Conservation (phyloP, 2,113 vertebrate genomes). For the Amblyornis subalaris region DNA sequence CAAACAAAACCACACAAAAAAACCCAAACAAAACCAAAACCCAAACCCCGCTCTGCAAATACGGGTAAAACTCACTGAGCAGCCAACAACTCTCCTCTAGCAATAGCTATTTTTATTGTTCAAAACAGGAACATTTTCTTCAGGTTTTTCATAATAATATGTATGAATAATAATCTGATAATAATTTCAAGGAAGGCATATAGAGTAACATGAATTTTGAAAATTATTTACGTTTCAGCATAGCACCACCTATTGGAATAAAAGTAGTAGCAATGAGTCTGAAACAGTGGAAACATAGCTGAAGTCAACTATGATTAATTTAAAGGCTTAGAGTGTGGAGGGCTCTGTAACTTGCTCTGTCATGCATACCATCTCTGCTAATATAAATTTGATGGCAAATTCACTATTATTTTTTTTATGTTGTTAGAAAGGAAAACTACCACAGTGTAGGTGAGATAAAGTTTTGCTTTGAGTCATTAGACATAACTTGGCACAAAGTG, state of each 20-base stretch:
- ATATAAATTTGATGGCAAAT: neutral
- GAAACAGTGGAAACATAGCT: neutral
- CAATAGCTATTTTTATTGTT: neutral
- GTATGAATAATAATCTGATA: neutral
- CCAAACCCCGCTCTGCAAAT: neutral
- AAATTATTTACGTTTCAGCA: neutral
- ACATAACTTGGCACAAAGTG: neutral
- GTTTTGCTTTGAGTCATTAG: neutral
- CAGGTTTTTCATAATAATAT: neutral
- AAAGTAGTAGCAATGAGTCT: neutral
- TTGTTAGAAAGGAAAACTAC: neutral
- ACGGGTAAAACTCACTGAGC: neutral
- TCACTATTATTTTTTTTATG: neutral
- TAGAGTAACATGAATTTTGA: neutral
- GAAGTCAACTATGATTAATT: neutral
- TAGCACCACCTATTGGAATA: constrained; percentile 37
- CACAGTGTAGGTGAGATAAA: neutral
- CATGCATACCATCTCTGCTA: neutral
- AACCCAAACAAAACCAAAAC: neutral
- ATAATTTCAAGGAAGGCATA: neutral
- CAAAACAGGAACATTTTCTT: neutral
- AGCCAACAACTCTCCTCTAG: neutral
- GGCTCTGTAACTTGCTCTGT: neutral
- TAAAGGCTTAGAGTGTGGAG: neutral
- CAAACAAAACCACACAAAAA: neutral